Base-by-base conservation (phyloP, 2,888 invertebrate species). In the Patella caerulea region DNA sequence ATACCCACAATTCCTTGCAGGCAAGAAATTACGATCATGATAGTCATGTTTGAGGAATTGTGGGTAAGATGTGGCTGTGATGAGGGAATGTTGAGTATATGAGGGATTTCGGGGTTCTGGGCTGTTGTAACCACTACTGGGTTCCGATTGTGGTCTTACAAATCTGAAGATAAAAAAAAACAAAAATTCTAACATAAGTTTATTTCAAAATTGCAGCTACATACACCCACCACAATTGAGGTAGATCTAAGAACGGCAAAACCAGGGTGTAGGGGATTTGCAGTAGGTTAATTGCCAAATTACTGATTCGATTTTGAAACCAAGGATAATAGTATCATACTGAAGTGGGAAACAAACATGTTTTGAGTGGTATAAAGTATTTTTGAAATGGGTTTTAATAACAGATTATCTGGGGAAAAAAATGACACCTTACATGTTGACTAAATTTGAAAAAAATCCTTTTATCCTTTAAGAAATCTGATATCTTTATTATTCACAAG, bases 1-100 rank as follows among this genome's bases (percentile, higher is more conserved):
- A 77, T 85, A 86, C 72, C 86, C 84, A 79, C 83, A 82, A 78
- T 83, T 83, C 78, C 86, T 81, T 29, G 81, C 45, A 54, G 54
- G 56, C 55, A 34, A 74, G 55, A 71, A 71, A 17, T 53, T 71
- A 54, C 75, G 53, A 24, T 75, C 75, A 45, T 65, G 65, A 45
- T 74, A 74, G 59, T 74, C 74, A n/a, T 56, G 74, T 59, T 74
- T 74, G n/a, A 74, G 29, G 70, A 75, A 71, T 53, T 75, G 70
- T 53, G 59, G 75, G 71, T 75, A 65, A 24, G 71, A 77, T 53
- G 75, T 56, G 15, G 65, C 74, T 45, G 45, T 65, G 65, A 65
- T 65, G 11, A 65, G 24, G 24, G 65, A 65, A 65, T 65, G 65
- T 24, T 65, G 65, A 24, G 65, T 24, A 65, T 24, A 65, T 65